Conservation (phyloP, 2,797 vertebrate species). For the Limosa lapponica region DNA sequence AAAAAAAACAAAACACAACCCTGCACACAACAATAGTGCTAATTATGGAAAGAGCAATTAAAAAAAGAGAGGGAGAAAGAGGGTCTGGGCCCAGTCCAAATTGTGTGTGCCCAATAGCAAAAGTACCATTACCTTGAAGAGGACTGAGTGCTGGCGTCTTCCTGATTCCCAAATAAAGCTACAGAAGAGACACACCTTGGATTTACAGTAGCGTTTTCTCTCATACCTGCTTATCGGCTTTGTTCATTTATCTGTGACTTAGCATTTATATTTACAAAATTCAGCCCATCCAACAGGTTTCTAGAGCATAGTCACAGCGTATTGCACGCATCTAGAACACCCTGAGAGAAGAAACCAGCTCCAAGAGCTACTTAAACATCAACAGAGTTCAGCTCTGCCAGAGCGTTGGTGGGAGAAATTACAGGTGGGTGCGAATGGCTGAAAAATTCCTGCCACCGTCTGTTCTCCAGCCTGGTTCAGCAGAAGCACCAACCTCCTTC, state of each 20-base stretch:
- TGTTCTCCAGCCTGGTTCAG: not conserved
- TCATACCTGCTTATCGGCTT: constrained; percentile 11
- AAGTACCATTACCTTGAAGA: not conserved
- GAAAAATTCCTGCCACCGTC: not conserved
- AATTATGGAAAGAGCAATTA: constrained; percentile 32
- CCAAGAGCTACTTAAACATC: not conserved
- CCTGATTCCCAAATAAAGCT: not conserved
- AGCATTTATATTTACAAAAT: constrained; percentile 25
- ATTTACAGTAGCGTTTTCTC: not conserved
- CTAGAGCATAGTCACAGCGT: not conserved
- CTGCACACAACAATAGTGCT: not conserved
- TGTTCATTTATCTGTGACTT: constrained; percentile 14
- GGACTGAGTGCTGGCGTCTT: not conserved
- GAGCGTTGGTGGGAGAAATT: not conserved
- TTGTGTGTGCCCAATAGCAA: not conserved
- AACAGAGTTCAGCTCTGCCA: not conserved
- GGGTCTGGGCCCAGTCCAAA: not conserved
- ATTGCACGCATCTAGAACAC: not conserved
- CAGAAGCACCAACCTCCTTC: not conserved
- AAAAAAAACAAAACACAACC: not conserved
- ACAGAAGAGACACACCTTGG: not conserved
- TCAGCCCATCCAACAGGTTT: constrained; percentile 44
- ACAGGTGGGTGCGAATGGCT: not conserved
- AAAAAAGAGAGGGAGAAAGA: not conserved
- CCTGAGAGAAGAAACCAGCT: not conserved